A percentile compares a stretch with the other conserved stretches of the same genome.
These are phyloP conservation scores for Micromys minutus DNA, from an alignment of 2,113 vertebrate species.

Conservation along the genomic window DNA sequence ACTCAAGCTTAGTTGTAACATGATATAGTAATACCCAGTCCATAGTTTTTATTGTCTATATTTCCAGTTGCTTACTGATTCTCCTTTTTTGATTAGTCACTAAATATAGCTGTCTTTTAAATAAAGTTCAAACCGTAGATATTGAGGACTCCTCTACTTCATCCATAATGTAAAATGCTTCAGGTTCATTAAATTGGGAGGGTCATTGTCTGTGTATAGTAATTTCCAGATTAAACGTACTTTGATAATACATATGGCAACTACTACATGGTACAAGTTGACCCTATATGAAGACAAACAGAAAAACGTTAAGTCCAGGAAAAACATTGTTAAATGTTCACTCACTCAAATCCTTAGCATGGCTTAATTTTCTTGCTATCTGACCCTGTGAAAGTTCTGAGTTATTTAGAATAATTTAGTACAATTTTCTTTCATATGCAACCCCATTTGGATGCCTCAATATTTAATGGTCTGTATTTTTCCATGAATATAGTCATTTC, in stretches of 20 bases:
- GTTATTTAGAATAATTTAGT: slow-evolving; percentile 43
- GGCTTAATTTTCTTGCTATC: neutral
- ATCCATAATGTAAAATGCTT: neutral
- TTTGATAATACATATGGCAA: neutral
- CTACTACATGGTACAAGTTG: neutral
- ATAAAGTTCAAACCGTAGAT: neutral
- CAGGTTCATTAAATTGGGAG: neutral
- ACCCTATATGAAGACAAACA: neutral
- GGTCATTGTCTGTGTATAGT: neutral
- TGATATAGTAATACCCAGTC: neutral
- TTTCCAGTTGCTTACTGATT: neutral
- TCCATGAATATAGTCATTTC: slow-evolving; percentile 7
- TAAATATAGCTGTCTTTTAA: neutral
- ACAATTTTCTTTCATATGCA: slow-evolving; percentile 24
- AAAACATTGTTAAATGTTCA: neutral
- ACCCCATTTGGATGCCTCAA: neutral
- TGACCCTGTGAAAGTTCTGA: neutral
- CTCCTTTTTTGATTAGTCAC: neutral
- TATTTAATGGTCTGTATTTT: neutral
- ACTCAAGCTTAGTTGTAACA: neutral
- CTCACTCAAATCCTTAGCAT: neutral
- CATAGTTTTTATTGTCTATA: neutral
- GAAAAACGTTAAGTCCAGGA: neutral
- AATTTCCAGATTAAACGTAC: too few species aligned
- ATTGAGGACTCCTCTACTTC: neutral